Evolutionary conservation across 2,888 invertebrate genomes (phyloP).

Genomic region (Nymphalis polychloros): DNA sequence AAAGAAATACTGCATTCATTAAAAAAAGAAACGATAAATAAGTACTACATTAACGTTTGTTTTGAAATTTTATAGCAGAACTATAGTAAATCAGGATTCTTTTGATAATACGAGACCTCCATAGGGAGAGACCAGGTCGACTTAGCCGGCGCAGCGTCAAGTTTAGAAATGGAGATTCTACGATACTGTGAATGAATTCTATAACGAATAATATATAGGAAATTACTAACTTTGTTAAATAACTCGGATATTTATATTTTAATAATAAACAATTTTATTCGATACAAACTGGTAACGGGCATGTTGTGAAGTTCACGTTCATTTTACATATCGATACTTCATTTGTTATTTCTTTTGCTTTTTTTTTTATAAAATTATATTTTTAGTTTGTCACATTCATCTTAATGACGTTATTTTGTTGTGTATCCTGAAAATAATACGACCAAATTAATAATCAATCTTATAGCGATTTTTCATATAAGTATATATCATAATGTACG

Average conservation of each 20-base stretch:
- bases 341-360: background rate
- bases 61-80: constrained; percentile 1
- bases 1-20: too few species aligned
- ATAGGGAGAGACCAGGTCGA: background rate
- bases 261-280: constrained; percentile 3
- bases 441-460: too few species aligned
- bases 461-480: too few species aligned
- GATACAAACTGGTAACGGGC: background rate
- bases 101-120: constrained; percentile 11
- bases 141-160: constrained; percentile 4
- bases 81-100: background rate
- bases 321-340: background rate
- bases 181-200: background rate
- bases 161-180: constrained; percentile 1
- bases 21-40: background rate
- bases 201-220: background rate
- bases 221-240: background rate
- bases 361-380: too few species aligned
- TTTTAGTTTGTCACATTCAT: too few species aligned
- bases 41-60: background rate
- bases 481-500: too few species aligned
- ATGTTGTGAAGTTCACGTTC: background rate
- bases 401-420: too few species aligned
- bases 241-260: background rate
- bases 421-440: too few species aligned